Evolutionary conservation across 2,797 vertebrate species (phyloP).

Genomic region (Trachurus trachurus): DNA sequence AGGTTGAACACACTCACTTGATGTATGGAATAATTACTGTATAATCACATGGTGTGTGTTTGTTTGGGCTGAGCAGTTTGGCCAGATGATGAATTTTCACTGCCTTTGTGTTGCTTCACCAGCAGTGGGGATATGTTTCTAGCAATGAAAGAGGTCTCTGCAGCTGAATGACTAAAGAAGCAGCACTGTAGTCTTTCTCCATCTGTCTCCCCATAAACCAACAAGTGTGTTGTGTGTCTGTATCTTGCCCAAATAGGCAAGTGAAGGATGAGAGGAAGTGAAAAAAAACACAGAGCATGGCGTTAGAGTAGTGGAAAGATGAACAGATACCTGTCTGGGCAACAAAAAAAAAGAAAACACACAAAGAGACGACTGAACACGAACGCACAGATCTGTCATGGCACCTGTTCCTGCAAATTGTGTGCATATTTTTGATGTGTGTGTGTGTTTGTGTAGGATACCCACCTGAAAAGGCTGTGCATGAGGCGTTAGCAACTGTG

Average conservation of each 20-base stretch:
- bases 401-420: conserved; percentile 55
- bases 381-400: conserved; percentile 56
- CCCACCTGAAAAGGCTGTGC: conserved; percentile 89
- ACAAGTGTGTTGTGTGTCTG: conserved; percentile 65
- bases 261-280: conserved; percentile 40
- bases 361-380: background rate
- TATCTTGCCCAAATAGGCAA: conserved; percentile 17
- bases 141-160: conserved; percentile 45
- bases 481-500: conserved; percentile 87
- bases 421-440: conserved; percentile 56
- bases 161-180: conserved; percentile 39
- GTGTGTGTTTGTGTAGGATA: conserved; percentile 85
- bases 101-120: conserved; percentile 35
- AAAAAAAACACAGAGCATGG: conserved; percentile 30
- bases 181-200: conserved; percentile 38
- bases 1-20: conserved; percentile 12
- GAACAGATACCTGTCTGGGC: conserved; percentile 44
- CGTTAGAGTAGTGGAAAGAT: conserved; percentile 36
- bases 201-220: conserved; percentile 58
- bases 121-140: conserved; percentile 53
- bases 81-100: conserved; percentile 48
- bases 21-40: conserved; percentile 50
- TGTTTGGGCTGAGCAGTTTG: conserved; percentile 49
- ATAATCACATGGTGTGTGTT: conserved; percentile 47
- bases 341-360: conserved; percentile 9